Percentiles rank a stretch among this genome's conserved stretches.
Conservation (phyloP, 2,797 vertebrate genomes). For the Saguinus oedipus region DNA sequence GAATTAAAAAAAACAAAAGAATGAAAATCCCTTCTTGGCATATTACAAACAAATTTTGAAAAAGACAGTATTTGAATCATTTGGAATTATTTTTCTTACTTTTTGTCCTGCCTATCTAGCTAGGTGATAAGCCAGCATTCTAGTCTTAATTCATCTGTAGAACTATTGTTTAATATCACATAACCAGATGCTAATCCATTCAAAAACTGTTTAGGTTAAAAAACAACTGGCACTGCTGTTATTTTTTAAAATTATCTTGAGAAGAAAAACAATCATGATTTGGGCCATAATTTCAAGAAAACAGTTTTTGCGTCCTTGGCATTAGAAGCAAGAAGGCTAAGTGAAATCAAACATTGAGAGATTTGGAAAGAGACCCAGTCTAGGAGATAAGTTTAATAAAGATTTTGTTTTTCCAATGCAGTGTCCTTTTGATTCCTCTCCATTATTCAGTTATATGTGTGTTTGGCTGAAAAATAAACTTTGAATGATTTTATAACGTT, state of each 20-base stretch:
- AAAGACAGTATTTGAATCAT: neutral
- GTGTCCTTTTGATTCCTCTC: neutral
- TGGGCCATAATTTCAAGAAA: slow-evolving; percentile 28
- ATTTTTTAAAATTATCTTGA: slow-evolving; percentile 53
- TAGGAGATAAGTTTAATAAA: slow-evolving; percentile 27
- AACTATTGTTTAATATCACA: neutral
- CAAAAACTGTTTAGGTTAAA: neutral
- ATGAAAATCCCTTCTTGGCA: neutral
- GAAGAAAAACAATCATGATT: slow-evolving; percentile 20
- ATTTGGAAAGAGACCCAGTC: neutral
- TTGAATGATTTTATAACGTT: slow-evolving; percentile 22
- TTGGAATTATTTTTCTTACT: neutral
- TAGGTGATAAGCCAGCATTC: neutral
- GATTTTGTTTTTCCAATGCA: slow-evolving; percentile 30
- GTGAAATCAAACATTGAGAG: slow-evolving; percentile 59
- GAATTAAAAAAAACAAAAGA: neutral
- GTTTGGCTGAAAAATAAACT: slow-evolving; percentile 59
- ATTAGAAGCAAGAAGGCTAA: slow-evolving; percentile 44
- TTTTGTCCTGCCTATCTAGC: neutral
- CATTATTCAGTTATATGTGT: neutral
- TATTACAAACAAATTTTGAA: neutral
- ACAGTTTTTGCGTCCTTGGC: slow-evolving; percentile 33
- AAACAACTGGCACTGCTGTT: slow-evolving; percentile 1
- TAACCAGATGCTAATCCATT: neutral
- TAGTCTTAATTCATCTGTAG: neutral